phyloP scores from a whole-genome alignment of 2,797 vertebrate species.

The Neopelma chrysocephalum region DNA sequence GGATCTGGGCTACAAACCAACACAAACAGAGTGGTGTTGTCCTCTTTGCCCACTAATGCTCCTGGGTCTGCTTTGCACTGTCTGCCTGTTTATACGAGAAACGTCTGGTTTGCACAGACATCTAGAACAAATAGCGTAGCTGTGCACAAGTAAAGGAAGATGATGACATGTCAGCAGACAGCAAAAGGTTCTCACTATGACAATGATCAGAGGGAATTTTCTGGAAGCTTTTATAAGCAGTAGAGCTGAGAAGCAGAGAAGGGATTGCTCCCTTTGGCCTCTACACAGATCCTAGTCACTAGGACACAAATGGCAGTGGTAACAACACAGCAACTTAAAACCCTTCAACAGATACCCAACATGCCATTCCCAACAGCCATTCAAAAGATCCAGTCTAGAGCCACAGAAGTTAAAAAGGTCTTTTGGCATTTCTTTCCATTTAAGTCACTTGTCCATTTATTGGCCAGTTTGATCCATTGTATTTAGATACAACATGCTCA shows the following conservation, averaged over 20 bases:
- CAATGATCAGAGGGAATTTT: background rate
- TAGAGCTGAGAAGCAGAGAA: background rate
- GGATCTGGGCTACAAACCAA: constrained; percentile 71
- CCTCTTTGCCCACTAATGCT: background rate
- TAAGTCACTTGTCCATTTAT: background rate
- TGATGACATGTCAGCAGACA: background rate
- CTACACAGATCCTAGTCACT: background rate
- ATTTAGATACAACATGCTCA: background rate
- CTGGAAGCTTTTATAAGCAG: background rate
- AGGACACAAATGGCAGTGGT: background rate
- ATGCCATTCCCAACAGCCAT: background rate
- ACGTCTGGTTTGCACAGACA: background rate
- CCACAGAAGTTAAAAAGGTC: background rate
- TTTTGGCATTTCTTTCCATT: background rate
- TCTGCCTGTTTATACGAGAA: background rate
- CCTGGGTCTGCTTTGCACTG: background rate
- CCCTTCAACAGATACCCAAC: background rate
- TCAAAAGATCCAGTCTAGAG: background rate
- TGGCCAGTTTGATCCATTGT: background rate
- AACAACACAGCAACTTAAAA: background rate
- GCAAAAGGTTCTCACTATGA: background rate
- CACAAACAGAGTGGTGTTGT: constrained; percentile 6
- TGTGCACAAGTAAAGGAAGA: background rate
- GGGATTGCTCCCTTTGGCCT: background rate
- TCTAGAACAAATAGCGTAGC: background rate